Evolutionary conservation across 1,140 invertebrate genomes (phyloP), one percentile per base, ranked within the genome.

Genomic region (Pentalonia nigronervosa): DNA sequence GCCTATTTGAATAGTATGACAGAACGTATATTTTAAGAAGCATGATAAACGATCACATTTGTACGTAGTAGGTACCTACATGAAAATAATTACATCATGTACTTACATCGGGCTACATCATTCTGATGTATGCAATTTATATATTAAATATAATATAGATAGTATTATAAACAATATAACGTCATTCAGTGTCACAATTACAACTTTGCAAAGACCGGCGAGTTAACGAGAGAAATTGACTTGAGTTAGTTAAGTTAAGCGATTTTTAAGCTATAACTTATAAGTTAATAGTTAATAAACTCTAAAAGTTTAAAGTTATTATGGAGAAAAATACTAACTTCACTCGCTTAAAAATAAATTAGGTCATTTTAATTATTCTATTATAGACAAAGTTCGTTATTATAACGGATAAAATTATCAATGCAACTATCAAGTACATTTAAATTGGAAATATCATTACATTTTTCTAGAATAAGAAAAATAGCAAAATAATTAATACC

Each of bases 1-100:
- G 41, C 84, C 83, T 86, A 36, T 83, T 83, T 83, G 76, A 83
- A 76, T 76, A 83, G 76, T 83, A 81, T 83, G 34, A 76, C 60
- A 76, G 60, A 76, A n/a, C 30, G 60, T 17, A 76, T 53, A 76
- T 76, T 14, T 76, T 76, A 76, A 76, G 60, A n/a, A 76, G n/a
- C 11, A 76, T n/a, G 60, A 76, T 76, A 76, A 76, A 76, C n/a
- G 60, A 76, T 30, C 60, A 17, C n/a, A 7, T 76, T 76, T n/a
- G 60, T n/a, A 6, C 17, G 14, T 30, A 14, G 1, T 41, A 9
- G 48, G 3, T 53, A n/a, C n/a, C 60, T 17, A n/a, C 14, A 30
- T 76, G 60, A 34, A 76, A 34, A 30, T 76, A n/a, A 76, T 76
- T 76, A 20, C 30, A 76, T 76, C 6, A 7, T 76, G 30, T 67